Evolutionary conservation across 1,140 invertebrate genomes (phyloP), one percentile per base, ranked within the genome.

Genomic region (Drosophila busckii): DNA sequence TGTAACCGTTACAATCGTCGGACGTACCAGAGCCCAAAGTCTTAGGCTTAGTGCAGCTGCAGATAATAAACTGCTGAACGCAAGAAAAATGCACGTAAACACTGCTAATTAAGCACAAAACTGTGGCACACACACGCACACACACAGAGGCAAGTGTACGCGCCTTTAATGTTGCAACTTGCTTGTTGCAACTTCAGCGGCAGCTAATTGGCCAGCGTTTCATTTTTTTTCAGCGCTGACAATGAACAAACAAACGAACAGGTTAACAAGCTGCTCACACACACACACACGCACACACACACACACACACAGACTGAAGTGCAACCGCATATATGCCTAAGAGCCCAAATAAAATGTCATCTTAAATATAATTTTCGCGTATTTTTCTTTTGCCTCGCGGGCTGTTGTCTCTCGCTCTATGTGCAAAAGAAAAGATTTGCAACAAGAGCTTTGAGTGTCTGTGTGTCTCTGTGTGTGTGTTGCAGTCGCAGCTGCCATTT

Each of bases 321-420:
- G 34, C 44, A 69, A 75, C 70, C 70, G 41, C 70, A 75, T 60
- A 49, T 19, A 9, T 40, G 45, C 44, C 42, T 22, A 23, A 12
- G n/a, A n/a, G n/a, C n/a, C 44, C 48, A 67, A 50, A 68, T 62
- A 76, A 76, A 73, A 76, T 82, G 75, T 82, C 75, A 75, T 83
- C 75, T 82, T 82, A 82, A 82, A 82, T 82, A 83, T 82, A 82
- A 82, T 80, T 80, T 80, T 80, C 61, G 65, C 69, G 64, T 65
- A 61, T 66, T 75, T 69, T 82, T 66, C 60, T 58, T 63, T 40
- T 38, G 19, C 28, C 49, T 20, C 25, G 22, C 15, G 22, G 34
- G 26, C 31, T 42, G n/a, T 38, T 55, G 52, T 19, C 22, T 28
- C 13, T 32, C 7, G 28, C 25, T 29, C 25, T 42, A 25, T 32